Conservation (phyloP, 1,140 invertebrate genomes). For the Drosophila gunungcola region DNA sequence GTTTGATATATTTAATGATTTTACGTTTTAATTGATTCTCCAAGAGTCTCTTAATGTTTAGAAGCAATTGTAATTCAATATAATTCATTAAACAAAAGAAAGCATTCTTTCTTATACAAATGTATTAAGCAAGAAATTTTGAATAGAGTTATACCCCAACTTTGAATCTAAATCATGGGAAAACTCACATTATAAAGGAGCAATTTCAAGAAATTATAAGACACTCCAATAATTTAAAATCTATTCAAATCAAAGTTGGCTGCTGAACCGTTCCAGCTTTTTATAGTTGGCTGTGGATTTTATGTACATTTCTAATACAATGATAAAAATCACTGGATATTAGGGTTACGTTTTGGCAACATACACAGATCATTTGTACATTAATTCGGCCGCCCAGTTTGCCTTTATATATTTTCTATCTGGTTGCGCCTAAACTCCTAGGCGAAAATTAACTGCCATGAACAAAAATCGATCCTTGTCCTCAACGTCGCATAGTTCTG, state of each 20-base stretch:
- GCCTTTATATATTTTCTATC: conserved; percentile 42
- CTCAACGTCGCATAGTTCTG: neutral
- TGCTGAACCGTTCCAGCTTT: neutral
- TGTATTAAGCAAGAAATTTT: too few relatives aligned
- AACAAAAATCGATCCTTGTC: conserved; percentile 1
- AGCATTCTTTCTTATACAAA: too few relatives aligned
- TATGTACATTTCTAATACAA: neutral
- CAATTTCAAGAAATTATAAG: too few relatives aligned
- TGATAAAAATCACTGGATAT: conserved; percentile 2
- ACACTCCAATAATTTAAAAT: too few relatives aligned
- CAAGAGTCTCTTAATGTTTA: too few relatives aligned
- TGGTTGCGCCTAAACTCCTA: conserved; percentile 1
- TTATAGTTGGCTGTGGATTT: neutral
- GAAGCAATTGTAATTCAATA: too few relatives aligned
- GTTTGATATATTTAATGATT: conserved; percentile 19
- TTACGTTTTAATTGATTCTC: too few relatives aligned
- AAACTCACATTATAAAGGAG: too few relatives aligned
- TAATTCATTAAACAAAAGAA: too few relatives aligned
- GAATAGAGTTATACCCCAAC: too few relatives aligned
- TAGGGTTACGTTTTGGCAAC: conserved; percentile 23
- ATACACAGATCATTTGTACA: conserved; percentile 22
- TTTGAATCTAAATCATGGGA: too few relatives aligned
- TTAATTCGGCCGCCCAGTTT: conserved; percentile 12
- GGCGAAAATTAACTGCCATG: conserved; percentile 6
- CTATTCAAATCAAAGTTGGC: too few relatives aligned